Percentiles rank a stretch among this genome's conserved stretches.
Conservation (phyloP, 2,113 vertebrate genomes). For the Gallinago media region DNA sequence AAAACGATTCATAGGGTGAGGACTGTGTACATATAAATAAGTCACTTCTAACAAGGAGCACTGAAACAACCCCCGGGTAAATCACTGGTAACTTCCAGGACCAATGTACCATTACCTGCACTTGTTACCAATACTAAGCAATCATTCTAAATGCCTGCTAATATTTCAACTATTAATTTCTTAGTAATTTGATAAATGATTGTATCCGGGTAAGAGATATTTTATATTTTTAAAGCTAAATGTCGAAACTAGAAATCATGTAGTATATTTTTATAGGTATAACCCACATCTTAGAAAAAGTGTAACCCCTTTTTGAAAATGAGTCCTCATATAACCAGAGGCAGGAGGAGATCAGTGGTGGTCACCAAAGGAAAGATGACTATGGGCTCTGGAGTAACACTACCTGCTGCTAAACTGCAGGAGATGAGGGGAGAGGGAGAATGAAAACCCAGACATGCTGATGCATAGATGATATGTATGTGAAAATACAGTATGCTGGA, state of each 20-base stretch:
- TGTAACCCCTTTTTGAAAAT: neutral
- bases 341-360: too few species aligned
- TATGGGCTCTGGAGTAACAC: neutral
- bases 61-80: neutral
- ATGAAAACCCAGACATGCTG: neutral
- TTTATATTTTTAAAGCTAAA: neutral
- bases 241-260: neutral
- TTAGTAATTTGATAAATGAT: neutral
- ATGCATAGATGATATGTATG: accelerated
- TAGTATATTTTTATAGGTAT: neutral
- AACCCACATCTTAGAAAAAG: neutral
- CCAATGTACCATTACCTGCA: neutral
- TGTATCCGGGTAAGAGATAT: neutral
- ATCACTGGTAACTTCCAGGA: neutral
- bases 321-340: neutral
- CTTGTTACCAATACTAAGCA: neutral
- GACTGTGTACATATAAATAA: neutral
- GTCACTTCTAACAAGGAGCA: neutral
- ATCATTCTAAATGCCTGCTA: neutral
- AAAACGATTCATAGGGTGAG: neutral
- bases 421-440: neutral
- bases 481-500: neutral
- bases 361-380: neutral
- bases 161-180: neutral
- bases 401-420: neutral